A percentile compares a stretch with the other conserved stretches of the same genome.
Evolutionary conservation across 1,140 invertebrate species (phyloP).

Genomic region (Bombyx mandarina): DNA sequence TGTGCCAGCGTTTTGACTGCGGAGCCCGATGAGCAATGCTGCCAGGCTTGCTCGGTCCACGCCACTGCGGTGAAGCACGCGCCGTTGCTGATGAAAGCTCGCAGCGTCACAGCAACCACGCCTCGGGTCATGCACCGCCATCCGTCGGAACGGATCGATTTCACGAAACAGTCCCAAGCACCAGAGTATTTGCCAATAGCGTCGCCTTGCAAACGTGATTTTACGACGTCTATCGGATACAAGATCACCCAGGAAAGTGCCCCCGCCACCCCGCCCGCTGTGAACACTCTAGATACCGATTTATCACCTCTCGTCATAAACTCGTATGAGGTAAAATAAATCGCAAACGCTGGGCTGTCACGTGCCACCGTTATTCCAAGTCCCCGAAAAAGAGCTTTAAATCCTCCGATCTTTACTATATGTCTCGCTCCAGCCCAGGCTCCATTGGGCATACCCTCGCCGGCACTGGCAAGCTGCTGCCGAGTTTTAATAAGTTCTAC

Average conservation of each 20-base stretch:
- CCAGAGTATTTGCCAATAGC: slow-evolving; percentile 75
- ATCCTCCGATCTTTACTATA: slow-evolving; percentile 76
- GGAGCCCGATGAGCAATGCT: slow-evolving; percentile 28
- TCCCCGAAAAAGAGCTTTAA: slow-evolving; percentile 81
- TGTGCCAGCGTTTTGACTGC: slow-evolving; percentile 38
- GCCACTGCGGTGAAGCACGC: slow-evolving; percentile 90
- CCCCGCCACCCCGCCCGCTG: slow-evolving; percentile 88
- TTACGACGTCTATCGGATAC: slow-evolving; percentile 92
- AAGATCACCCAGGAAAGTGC: slow-evolving; percentile 86
- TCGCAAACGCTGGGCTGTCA: slow-evolving; percentile 78
- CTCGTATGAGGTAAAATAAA: slow-evolving; percentile 79
- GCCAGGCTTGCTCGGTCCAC: slow-evolving; percentile 71
- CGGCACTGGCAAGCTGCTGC: slow-evolving; percentile 75
- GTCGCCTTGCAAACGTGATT: slow-evolving; percentile 89
- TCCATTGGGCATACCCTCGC: slow-evolving; percentile 40
- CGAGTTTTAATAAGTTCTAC: slow-evolving; percentile 91
- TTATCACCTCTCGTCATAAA: slow-evolving; percentile 71
- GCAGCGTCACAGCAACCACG: slow-evolving; percentile 81
- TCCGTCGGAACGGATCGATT: slow-evolving; percentile 80
- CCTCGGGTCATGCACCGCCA: slow-evolving; percentile 78
- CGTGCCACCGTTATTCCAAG: slow-evolving; percentile 80
- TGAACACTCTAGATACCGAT: slow-evolving; percentile 73
- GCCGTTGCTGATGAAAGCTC: slow-evolving; percentile 94
- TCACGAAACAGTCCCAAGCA: slow-evolving; percentile 79
- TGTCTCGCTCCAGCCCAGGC: slow-evolving; percentile 75